Conservation (phyloP, 1,140 invertebrate genomes). For the Drosophila ercepeae region DNA sequence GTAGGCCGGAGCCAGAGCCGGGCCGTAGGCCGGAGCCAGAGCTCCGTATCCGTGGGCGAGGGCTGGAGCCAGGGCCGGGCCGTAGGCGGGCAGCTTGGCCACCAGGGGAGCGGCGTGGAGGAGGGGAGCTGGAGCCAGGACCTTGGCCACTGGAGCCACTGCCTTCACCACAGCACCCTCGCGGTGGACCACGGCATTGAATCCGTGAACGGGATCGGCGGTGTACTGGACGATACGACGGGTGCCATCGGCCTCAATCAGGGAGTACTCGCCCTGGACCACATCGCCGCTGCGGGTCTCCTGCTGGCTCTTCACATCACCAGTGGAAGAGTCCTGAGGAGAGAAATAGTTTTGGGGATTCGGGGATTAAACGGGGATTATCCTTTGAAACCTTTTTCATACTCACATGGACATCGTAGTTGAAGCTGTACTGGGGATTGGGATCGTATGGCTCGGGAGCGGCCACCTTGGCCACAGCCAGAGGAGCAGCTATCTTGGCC, state of each 20-base stretch:
- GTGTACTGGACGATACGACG: slow-evolving; percentile 85
- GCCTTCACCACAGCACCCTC: slow-evolving; percentile 84
- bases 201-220: slow-evolving; percentile 85
- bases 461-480: slow-evolving; percentile 83
- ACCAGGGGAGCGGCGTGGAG: slow-evolving; percentile 63
- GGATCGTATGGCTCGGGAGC: slow-evolving; percentile 85
- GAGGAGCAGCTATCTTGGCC: slow-evolving; percentile 67
- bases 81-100: slow-evolving; percentile 58
- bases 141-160: slow-evolving; percentile 77
- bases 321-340: slow-evolving; percentile 85
- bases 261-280: slow-evolving; percentile 85
- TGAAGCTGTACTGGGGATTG: slow-evolving; percentile 86
- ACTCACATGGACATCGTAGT: slow-evolving; percentile 85
- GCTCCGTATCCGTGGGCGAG: slow-evolving; percentile 24
- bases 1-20: slow-evolving; percentile 12
- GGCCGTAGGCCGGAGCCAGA: slow-evolving; percentile 27
- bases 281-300: slow-evolving; percentile 86
- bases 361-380: background rate
- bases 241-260: slow-evolving; percentile 86
- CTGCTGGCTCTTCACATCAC: slow-evolving; percentile 86
- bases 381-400: background rate
- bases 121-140: slow-evolving; percentile 73
- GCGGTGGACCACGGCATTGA: slow-evolving; percentile 84
- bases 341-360: background rate
- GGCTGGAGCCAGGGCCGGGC: slow-evolving; percentile 34